A percentile compares a stretch with the other conserved stretches of the same genome.
phyloP scores from a whole-genome alignment of 2,797 vertebrate species.

The Aselliscus stoliczkanus region DNA sequence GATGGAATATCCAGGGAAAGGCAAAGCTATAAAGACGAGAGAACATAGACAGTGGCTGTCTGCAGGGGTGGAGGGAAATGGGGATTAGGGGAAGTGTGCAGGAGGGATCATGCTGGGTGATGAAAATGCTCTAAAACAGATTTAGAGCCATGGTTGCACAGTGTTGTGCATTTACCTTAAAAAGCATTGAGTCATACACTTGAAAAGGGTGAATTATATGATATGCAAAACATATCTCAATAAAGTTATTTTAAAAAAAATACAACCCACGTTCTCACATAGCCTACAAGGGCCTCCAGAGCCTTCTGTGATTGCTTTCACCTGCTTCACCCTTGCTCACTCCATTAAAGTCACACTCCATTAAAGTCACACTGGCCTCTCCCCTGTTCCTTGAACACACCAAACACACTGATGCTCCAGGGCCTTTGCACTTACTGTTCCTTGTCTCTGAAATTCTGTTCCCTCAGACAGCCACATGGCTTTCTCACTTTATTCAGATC shows the following conservation, averaged over 20 bases:
- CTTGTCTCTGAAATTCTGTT: neutral
- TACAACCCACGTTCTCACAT: neutral
- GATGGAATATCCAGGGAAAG: neutral
- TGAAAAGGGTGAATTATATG: neutral
- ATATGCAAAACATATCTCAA: neutral
- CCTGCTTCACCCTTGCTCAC: neutral
- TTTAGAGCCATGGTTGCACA: neutral
- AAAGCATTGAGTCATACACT: neutral
- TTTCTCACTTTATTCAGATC: neutral
- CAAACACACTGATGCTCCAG: neutral
- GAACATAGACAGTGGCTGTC: neutral
- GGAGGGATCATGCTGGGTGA: neutral
- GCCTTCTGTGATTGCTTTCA: neutral
- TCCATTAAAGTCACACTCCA: neutral
- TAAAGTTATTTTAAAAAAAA: neutral
- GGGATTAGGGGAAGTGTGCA: neutral
- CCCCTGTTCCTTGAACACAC: neutral
- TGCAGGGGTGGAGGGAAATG: accelerated
- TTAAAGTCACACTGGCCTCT: neutral
- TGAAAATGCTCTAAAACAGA: neutral
- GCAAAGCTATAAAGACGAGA: neutral
- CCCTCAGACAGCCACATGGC: neutral
- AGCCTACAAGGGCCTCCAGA: neutral
- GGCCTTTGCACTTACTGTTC: neutral
- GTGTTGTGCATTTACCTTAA: neutral